Conservation (phyloP, 1,140 invertebrate species). For the Pararge aegeria region DNA sequence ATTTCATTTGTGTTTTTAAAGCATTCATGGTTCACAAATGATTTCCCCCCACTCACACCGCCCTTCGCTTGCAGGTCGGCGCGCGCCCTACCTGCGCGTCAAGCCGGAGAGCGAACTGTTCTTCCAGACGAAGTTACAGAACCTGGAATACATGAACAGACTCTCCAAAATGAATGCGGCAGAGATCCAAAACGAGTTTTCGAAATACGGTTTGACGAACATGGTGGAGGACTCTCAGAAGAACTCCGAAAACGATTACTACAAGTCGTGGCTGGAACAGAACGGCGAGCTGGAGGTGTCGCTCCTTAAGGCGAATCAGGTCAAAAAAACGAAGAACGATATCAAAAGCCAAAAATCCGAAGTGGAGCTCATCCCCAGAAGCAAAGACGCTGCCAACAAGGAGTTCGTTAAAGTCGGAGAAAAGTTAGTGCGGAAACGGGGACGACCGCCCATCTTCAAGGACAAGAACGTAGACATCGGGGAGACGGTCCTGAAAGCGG, state of each 20-base stretch:
- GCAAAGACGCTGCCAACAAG: too few relatives aligned
- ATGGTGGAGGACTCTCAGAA: slow-evolving; percentile 45
- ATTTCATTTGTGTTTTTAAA: slow-evolving; percentile 57
- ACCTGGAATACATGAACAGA: slow-evolving; percentile 57
- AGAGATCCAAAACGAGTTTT: slow-evolving; percentile 62
- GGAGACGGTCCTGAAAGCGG: slow-evolving; percentile 70
- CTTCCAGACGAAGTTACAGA: slow-evolving; percentile 63
- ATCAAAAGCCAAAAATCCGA: too few relatives aligned
- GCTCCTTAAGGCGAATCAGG: slow-evolving; percentile 55
- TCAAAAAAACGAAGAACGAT: too few relatives aligned
- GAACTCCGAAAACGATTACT: slow-evolving; percentile 62
- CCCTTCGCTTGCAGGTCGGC: background rate
- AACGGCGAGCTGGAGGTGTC: slow-evolving; percentile 76
- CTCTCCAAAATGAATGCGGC: slow-evolving; percentile 60
- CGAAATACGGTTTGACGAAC: slow-evolving; percentile 60
- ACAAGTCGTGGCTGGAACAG: slow-evolving; percentile 74
- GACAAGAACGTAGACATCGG: slow-evolving; percentile 68
- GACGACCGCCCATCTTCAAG: slow-evolving; percentile 65
- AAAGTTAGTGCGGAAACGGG: slow-evolving; percentile 46
- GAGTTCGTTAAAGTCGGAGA: slow-evolving; percentile 41
- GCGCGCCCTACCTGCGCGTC: slow-evolving; percentile 46
- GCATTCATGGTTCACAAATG: slow-evolving; percentile 70
- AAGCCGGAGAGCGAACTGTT: slow-evolving; percentile 71
- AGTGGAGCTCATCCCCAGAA: too few relatives aligned
- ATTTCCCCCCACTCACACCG: slow-evolving; percentile 17